Evolutionary conservation across 2,113 vertebrate species (phyloP).

Genomic region (Chrysochloris asiatica): DNA sequence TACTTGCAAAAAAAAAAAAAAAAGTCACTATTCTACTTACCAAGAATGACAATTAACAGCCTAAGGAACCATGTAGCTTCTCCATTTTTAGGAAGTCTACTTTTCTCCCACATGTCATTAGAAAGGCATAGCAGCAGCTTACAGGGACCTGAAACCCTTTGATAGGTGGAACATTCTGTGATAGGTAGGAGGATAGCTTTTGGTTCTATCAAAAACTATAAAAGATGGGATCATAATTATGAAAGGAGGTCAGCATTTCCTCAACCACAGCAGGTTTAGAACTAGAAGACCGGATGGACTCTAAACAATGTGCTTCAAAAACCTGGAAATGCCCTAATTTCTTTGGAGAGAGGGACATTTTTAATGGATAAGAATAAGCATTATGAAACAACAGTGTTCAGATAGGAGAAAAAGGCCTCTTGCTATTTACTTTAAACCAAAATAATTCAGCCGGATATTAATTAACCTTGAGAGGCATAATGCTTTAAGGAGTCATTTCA

Average conservation of each 20-base stretch:
- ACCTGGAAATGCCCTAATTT: background rate
- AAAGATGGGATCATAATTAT: rapidly evolving
- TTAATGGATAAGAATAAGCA: background rate
- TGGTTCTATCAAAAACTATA: background rate
- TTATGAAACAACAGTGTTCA: background rate
- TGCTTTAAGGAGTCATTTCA: constrained; percentile 3
- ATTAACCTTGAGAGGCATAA: background rate
- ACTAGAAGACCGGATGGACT: background rate
- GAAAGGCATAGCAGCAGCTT: background rate
- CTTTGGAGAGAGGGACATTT: background rate
- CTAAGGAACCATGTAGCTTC: background rate
- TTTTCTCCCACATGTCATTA: background rate
- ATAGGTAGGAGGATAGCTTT: background rate
- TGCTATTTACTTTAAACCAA: background rate
- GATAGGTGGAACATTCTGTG: background rate
- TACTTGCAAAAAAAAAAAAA: background rate
- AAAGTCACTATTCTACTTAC: background rate
- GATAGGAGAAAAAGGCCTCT: background rate
- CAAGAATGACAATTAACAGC: background rate
- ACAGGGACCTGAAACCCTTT: background rate
- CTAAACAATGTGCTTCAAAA: background rate
- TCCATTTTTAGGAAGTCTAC: background rate
- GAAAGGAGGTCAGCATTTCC: background rate
- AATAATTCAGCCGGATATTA: background rate
- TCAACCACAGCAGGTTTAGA: background rate